phyloP scores from a whole-genome alignment of 2,888 invertebrate genomes.

The Norana najaformis region DNA sequence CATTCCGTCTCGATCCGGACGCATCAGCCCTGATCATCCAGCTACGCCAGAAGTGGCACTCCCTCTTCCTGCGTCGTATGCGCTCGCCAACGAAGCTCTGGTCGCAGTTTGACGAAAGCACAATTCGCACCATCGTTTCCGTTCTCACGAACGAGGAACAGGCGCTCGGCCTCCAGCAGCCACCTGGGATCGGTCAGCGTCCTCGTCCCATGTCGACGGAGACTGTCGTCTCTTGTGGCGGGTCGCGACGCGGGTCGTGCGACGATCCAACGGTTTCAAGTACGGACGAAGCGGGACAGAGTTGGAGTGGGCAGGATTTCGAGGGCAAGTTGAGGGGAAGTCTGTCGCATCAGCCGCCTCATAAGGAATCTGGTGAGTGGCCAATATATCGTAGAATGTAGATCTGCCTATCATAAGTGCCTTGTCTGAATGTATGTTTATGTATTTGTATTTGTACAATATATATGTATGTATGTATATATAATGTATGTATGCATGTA shows the following conservation, averaged over 20 bases:
- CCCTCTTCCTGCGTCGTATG: constrained; percentile 69
- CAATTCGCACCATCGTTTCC: constrained; percentile 71
- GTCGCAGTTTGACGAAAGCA: constrained; percentile 70
- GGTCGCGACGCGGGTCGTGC: constrained; percentile 47
- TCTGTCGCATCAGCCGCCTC: not conserved
- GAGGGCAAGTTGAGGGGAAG: not conserved
- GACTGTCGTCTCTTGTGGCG: constrained; percentile 51
- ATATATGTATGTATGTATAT: too few species aligned
- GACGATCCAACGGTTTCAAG: constrained; percentile 41
- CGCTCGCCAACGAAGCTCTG: constrained; percentile 64
- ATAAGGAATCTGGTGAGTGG: not conserved
- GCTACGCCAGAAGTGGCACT: constrained; percentile 75
- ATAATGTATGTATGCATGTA: too few species aligned
- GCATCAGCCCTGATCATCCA: constrained; percentile 70
- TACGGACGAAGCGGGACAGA: constrained; percentile 33
- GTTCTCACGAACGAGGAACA: constrained; percentile 76
- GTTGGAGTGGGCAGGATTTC: not conserved
- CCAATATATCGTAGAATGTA: not conserved
- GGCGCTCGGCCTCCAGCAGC: constrained; percentile 72
- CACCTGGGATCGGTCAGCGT: constrained; percentile 76
- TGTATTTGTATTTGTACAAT: too few species aligned
- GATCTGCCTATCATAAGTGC: not conserved
- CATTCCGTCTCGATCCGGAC: constrained; percentile 73
- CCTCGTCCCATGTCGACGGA: constrained; percentile 70
- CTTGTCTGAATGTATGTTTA: too few species aligned